These are phyloP conservation scores for Vulpes ferrilata DNA, from an alignment of 2,113 vertebrate species.

Conservation along the genomic window DNA sequence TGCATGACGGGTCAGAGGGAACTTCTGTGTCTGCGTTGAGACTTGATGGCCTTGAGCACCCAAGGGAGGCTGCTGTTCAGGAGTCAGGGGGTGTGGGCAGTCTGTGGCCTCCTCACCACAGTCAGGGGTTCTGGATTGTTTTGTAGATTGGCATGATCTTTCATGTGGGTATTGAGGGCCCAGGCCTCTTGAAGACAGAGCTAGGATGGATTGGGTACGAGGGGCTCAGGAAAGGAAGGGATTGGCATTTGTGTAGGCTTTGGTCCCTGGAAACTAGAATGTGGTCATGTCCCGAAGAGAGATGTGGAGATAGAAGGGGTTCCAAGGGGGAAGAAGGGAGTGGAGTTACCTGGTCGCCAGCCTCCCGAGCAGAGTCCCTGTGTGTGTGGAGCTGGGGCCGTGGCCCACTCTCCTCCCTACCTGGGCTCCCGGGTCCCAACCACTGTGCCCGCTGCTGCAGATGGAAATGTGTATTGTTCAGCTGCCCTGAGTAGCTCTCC, in stretches of 20 bases:
- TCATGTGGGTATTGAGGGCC: background rate
- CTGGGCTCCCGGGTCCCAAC: background rate
- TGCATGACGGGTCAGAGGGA: background rate
- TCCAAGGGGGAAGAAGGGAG: no score
- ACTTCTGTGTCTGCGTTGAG: background rate
- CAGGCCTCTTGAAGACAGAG: background rate
- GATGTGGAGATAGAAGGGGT: background rate
- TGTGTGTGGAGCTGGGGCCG: rapidly evolving
- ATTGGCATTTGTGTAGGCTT: no score
- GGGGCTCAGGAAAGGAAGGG: background rate
- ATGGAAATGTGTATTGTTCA: rapidly evolving
- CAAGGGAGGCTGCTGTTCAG: background rate
- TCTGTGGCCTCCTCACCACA: background rate
- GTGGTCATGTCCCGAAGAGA: background rate
- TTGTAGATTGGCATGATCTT: background rate
- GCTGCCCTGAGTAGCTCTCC: background rate
- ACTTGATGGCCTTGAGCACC: background rate
- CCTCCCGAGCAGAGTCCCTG: background rate
- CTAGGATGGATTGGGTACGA: rapidly evolving
- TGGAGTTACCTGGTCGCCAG: background rate
- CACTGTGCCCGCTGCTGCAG: background rate
- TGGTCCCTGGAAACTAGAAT: background rate
- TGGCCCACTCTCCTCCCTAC: background rate
- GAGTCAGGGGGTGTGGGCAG: background rate
- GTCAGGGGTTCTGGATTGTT: background rate